Evolutionary conservation across 2,797 vertebrate genomes (phyloP), one percentile per base, ranked within the genome.

Genomic region (Phalanger gymnotis): DNA sequence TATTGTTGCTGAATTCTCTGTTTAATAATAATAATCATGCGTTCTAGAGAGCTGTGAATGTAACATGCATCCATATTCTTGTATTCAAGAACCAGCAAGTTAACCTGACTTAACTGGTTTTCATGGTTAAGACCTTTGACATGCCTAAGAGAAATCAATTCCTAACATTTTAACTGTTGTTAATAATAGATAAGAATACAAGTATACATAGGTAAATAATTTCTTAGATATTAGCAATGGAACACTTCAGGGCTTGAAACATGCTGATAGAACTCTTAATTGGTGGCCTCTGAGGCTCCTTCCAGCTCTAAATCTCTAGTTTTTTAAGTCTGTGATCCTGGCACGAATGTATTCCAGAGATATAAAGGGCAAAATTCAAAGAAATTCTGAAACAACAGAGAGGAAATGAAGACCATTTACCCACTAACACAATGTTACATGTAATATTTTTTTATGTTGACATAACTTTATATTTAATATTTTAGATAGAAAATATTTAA

Each of bases 1-100:
- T 0, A 57, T 89, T 53, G 93, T 5, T 1, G 2, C 10, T 30
- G 53, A 40, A 40, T 0, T 92, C 31, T 81, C 34, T 4, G 57
- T 53, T 11, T 5, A 2, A 5, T 54, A 0, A 0, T 28, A 54
- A 56, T 27, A 5, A 31, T 31, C 0, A 0, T 3, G 47, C 54
- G 0, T 16, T 1, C 90, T 54, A 0, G 28, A 2, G 13, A 0
- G 3, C n/a, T 22, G 1, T 16, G 0, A 0, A 0, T 22, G 13
- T 58, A 9, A 31, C 51, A 11, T 9, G 73, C 34, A 87, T 40
- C 40, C 57, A 3, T 1, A 12, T 16, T 5, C 58, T 31, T 9
- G 0, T 0, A 0, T 4, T 10, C n/a, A 94, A 51, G 13, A 73
- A 19, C n/a, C 54, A 22, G 91, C 57, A 9, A 87, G 73, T 87